Base-by-base conservation (phyloP, 2,797 vertebrate genomes). In the Propithecus perrieri region DNA sequence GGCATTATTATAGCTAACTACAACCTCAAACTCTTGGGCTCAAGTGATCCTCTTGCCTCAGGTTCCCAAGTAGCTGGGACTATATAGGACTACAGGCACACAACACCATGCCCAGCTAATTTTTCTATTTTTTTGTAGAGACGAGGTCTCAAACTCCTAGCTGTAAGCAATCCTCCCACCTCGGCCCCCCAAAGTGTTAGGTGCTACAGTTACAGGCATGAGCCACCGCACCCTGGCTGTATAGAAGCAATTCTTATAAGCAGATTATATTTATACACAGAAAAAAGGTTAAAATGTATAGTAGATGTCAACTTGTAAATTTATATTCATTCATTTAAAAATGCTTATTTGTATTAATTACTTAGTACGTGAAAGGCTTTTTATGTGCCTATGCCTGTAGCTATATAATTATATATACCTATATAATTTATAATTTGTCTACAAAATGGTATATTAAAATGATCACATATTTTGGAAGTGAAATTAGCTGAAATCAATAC, bases 401-500 rank as follows among this genome's bases (percentile, higher is more conserved):
- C 17, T 92, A 57, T 41, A 35, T 75, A 78, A 92, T 46, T 88
- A 63, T 84, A 75, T 67, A 38, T 89, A 57, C 38, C 17, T 92
- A 50, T 41, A 28, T 80, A 78, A 92, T 48, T 91, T 91, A 61
- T 84, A 80, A 80, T 85, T 38, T 75, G 38, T 85, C 7, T 95
- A 35, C 26, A 93, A 67, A 92, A 50, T 53, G 10, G 1, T 20
- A 14, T 35, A 65, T 50, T 84, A 95, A 95, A 84, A 89, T 91
- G 0, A 85, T 90, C 65, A 88, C 28, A 92, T 28, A 48, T 63
- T 93, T 94, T 81, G 26, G 13, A 48, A 63, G 15, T 72, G 7
- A 89, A 85, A 84, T 97, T n/a, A 94, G n/a, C 55, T 94, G 30
- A 80, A 95, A 89, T 93, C 30, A 71, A 75, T 61, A 80, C 4